Evolutionary conservation across 2,113 vertebrate species (phyloP), one percentile per base, ranked within the genome.

Genomic region (Apteryx owenii): DNA sequence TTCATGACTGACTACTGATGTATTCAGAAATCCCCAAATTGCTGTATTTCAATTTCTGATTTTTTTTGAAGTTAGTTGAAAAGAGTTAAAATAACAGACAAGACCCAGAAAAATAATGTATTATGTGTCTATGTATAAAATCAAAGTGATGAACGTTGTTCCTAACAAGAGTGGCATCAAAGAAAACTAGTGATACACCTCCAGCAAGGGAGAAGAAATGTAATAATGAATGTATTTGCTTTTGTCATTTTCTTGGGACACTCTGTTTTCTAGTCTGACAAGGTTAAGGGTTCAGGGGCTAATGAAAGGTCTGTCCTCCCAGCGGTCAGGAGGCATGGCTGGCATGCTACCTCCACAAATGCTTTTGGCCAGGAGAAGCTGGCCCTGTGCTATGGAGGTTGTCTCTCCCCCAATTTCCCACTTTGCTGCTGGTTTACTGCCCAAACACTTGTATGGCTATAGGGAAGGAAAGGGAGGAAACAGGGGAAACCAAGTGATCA

Each of bases 1-100:
- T 44, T 66, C 29, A 21, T 71, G 53, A 36, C 56, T 86, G 68
- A 69, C 31, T 80, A 76, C n/a, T 87, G 31, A 4, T 61, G 46
- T 46, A 66, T 85, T 76, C 76, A 94, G 84, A 93, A 97, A 94
- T 77, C 75, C 48, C 53, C 16, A 84, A 29, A 86, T 69, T 60
- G 16, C 40, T 90, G 4, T 58, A 33, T 51, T 85, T 68, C 28
- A 58, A 62, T 90, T 75, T 81, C 44, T 64, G 40, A 76, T 38
- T 40, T 69, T 81, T 54, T 40, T 5, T 33, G 22, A 54, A 64
- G 28, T 66, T 81, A 68, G 18, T 4, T 21, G 36, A 38, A 29
- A 81, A 56, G 48, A 77, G 62, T 25, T 73, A 86, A 86, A 92
- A 44, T 50, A 93, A 71, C 21, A 92, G n/a, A 19, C n/a, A 5